phyloP scores from a whole-genome alignment of 1,140 invertebrate species.

The Bombus pyrosoma region DNA sequence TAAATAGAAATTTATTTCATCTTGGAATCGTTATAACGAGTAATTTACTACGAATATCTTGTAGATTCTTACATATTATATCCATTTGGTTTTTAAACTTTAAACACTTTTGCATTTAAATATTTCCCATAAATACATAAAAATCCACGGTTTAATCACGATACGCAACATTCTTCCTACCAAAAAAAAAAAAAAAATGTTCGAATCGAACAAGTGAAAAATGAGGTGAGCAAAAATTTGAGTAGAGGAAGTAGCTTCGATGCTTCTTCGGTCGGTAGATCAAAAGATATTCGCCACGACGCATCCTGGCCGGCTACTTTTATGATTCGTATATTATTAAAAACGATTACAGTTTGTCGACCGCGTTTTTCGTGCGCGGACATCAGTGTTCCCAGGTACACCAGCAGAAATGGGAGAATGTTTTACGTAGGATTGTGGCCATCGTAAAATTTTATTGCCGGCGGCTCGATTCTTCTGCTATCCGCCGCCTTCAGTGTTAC shows the following conservation, averaged over 20 bases:
- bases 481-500: slow-evolving; percentile 30
- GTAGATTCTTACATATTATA: no score
- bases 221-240: neutral
- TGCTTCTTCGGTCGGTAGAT: neutral
- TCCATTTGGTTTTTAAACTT: no score
- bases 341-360: slow-evolving; percentile 50
- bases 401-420: neutral
- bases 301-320: slow-evolving; percentile 3
- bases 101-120: no score
- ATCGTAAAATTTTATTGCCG: slow-evolving; percentile 56
- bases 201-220: neutral
- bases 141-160: no score
- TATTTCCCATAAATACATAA: no score
- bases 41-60: no score
- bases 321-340: slow-evolving; percentile 45
- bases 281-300: slow-evolving; percentile 17
- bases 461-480: slow-evolving; percentile 30
- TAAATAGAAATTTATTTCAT: no score
- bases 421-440: slow-evolving; percentile 24
- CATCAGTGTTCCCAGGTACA: neutral
- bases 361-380: neutral
- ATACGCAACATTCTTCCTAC: neutral
- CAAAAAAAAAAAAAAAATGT: neutral
- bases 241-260: neutral
- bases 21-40: no score